A percentile compares a stretch with the other conserved stretches of the same genome.
These are phyloP conservation scores for Coregonus ussuriensis DNA, from an alignment of 2,797 vertebrate genomes.

Conservation along the genomic window DNA sequence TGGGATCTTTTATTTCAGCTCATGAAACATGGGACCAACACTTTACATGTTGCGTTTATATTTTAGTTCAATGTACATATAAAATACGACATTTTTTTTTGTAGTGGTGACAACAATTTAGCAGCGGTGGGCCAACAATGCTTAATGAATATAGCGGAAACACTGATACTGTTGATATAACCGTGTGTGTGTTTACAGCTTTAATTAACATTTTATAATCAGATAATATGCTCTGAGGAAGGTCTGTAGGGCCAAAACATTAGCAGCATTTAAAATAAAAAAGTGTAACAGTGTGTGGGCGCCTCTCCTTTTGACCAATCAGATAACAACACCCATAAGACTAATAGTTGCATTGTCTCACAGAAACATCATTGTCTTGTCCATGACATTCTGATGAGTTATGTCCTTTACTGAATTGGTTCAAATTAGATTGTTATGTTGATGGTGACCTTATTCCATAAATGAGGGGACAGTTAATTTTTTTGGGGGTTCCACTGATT, in stretches of 20 bases:
- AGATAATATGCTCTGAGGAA: neutral
- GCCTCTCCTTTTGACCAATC: neutral
- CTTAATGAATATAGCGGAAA: too few relatives aligned
- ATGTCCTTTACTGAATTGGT: conserved; percentile 23
- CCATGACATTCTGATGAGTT: conserved; percentile 21
- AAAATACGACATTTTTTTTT: too few relatives aligned
- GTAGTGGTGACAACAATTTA: too few relatives aligned
- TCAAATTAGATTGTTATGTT: conserved; percentile 24
- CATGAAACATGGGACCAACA: too few relatives aligned
- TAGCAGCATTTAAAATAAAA: neutral
- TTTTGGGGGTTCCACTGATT: conserved; percentile 41
- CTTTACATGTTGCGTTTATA: too few relatives aligned
- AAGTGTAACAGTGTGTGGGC: neutral
- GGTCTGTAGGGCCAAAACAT: neutral
- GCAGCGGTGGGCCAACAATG: too few relatives aligned
- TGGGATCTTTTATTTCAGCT: too few relatives aligned
- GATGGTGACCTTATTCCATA: conserved; percentile 36
- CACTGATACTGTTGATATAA: too few relatives aligned
- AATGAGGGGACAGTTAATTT: conserved; percentile 39
- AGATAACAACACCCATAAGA: neutral
- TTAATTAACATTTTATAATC: neutral
- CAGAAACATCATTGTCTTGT: neutral
- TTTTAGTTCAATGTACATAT: too few relatives aligned
- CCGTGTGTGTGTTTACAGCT: neutral
- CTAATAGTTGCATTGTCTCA: neutral